These are phyloP conservation scores for Epizoanthus illoricatus DNA, from an alignment of 92 coral and sea anemone genomes.

Conservation along the genomic window DNA sequence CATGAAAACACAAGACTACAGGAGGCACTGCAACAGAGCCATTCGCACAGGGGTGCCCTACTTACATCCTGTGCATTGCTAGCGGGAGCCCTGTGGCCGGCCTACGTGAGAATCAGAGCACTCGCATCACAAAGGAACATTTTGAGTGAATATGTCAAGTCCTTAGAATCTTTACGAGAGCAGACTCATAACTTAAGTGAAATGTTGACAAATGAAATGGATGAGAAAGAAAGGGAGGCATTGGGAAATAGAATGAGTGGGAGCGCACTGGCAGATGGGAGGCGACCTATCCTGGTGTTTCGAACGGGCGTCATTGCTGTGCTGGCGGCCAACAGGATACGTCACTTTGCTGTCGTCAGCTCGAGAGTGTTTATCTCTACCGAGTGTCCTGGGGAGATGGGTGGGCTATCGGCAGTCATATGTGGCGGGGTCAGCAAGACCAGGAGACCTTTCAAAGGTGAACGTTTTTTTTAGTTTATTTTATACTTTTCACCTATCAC, in stretches of 20 bases:
- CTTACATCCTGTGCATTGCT: conserved; percentile 83
- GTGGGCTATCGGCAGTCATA: conserved; percentile 75
- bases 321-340: conserved; percentile 85
- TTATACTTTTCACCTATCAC: not conserved
- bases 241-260: conserved; percentile 35
- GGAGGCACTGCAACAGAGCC: conserved; percentile 71
- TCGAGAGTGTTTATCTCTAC: conserved; percentile 72
- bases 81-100: conserved; percentile 97
- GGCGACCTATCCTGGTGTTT: conserved; percentile 78
- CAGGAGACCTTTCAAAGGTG: conserved; percentile 75
- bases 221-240: conserved; percentile 54
- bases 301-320: conserved; percentile 87
- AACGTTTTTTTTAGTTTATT: not conserved
- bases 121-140: conserved; percentile 81
- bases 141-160: conserved; percentile 66
- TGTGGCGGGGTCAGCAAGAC: conserved; percentile 62
- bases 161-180: conserved; percentile 72
- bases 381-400: conserved; percentile 88
- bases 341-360: conserved; percentile 67
- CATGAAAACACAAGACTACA: conserved; percentile 79
- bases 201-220: conserved; percentile 86
- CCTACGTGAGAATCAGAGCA: conserved; percentile 77
- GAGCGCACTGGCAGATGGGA: conserved; percentile 55
- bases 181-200: conserved; percentile 81
- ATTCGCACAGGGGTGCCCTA: conserved; percentile 68